A percentile compares a stretch with the other conserved stretches of the same genome.
Conservation (phyloP, 2,113 vertebrate species). For the Cricetomys ansorgei region DNA sequence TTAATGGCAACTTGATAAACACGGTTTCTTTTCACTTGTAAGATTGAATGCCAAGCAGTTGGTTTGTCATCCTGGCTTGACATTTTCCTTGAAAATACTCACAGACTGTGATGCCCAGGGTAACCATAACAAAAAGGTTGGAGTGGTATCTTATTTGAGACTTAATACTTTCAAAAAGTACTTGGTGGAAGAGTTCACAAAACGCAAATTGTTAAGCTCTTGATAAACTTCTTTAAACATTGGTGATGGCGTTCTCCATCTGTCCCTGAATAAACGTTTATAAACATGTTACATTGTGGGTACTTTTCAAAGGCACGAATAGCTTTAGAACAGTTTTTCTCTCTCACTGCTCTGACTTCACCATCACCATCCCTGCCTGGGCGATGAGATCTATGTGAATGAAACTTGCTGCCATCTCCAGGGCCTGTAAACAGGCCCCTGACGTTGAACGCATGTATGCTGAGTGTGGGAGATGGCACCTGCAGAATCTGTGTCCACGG, state of each 20-base stretch:
- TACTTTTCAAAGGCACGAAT: neutral
- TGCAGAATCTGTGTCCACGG: neutral
- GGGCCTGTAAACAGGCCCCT: accelerated
- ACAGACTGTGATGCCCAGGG: neutral
- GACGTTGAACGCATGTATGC: neutral
- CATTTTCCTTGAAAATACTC: conserved; percentile 32
- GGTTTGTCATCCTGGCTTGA: neutral
- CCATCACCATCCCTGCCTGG: neutral
- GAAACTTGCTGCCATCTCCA: neutral
- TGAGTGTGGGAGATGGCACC: neutral
- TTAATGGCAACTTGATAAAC: neutral
- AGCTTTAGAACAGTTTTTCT: neutral
- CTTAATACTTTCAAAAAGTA: neutral
- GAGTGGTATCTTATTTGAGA: neutral
- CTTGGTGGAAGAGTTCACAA: neutral
- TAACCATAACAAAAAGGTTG: conserved; percentile 33
- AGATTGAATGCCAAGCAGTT: conserved; percentile 9
- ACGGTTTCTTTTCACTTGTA: conserved; percentile 23
- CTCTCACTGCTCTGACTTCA: neutral
- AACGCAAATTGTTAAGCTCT: neutral
- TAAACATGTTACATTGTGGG: neutral
- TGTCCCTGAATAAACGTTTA: neutral
- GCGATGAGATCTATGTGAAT: neutral
- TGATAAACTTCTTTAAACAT: conserved; percentile 20
- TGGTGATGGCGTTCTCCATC: neutral